Evolutionary conservation across 2,888 invertebrate species (phyloP).

Genomic region (Drosophila villosipedis): DNA sequence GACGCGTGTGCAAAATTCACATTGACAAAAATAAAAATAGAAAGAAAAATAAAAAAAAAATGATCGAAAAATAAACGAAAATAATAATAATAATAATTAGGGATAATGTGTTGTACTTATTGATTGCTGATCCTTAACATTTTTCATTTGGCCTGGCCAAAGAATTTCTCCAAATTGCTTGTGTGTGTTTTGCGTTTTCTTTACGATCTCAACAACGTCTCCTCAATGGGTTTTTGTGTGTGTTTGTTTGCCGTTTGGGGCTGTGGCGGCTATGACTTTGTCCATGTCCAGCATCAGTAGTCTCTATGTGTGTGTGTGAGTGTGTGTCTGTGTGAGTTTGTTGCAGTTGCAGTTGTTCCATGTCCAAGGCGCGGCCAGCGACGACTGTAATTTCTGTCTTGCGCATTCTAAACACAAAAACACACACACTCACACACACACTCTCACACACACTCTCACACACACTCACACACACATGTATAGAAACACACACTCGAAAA

Average conservation of each 20-base stretch:
- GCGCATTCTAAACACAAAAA: slow-evolving; percentile 71
- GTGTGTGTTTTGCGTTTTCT: slow-evolving; percentile 32
- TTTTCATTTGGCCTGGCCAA: slow-evolving; percentile 23
- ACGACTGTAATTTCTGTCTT: slow-evolving; percentile 75
- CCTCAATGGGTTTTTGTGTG: slow-evolving; percentile 45
- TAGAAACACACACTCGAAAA: slow-evolving; percentile 59
- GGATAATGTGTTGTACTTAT: slow-evolving; percentile 37
- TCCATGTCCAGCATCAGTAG: slow-evolving; percentile 49
- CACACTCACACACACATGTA: slow-evolving; percentile 21
- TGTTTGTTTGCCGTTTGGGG: slow-evolving; percentile 59
- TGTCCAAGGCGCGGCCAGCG: slow-evolving; percentile 75
- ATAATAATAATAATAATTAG: slow-evolving; percentile 45
- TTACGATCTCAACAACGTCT: slow-evolving; percentile 48
- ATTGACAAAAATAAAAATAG: slow-evolving; percentile 3
- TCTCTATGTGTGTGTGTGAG: slow-evolving; percentile 3
- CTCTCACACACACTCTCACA: slow-evolving; percentile 43
- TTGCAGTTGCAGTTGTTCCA: slow-evolving; percentile 42
- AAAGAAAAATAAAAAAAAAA: slow-evolving; percentile 5
- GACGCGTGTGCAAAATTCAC: slow-evolving; percentile 57
- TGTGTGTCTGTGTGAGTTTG: slow-evolving; percentile 10
- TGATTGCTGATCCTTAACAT: slow-evolving; percentile 38
- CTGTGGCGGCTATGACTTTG: slow-evolving; percentile 62
- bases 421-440: slow-evolving; percentile 18
- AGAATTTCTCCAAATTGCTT: slow-evolving; percentile 50
- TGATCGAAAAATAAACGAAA: slow-evolving; percentile 19